Evolutionary conservation across 2,797 vertebrate species (phyloP).

Genomic region (Eutrigla gurnardus): DNA sequence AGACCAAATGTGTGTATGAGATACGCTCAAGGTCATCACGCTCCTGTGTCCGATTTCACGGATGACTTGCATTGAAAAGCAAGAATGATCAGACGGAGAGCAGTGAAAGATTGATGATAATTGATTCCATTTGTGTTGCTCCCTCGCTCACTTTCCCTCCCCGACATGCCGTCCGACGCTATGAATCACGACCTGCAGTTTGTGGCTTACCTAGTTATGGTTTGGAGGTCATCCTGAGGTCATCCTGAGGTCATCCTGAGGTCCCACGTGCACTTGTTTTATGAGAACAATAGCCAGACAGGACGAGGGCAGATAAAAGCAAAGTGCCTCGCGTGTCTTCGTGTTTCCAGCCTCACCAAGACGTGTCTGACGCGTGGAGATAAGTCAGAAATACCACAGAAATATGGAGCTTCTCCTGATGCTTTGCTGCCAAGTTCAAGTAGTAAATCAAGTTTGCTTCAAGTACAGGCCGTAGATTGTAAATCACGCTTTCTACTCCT

Average conservation of each 20-base stretch:
- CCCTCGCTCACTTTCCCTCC: neutral
- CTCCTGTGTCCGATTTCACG: too few species aligned
- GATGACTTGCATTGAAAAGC: conserved; percentile 3
- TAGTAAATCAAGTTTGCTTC: conserved; percentile 3
- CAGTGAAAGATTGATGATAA: conserved; percentile 36
- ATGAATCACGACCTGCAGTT: conserved; percentile 49
- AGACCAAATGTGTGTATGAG: too few species aligned
- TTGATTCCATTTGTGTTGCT: conserved; percentile 46
- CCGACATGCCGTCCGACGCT: conserved; percentile 22
- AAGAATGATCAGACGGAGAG: conserved; percentile 10
- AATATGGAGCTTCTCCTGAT: neutral
- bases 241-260: conserved; percentile 38
- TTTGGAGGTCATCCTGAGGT: conserved; percentile 40
- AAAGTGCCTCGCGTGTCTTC: conserved; percentile 3
- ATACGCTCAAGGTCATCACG: too few species aligned
- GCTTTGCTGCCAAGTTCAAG: conserved; percentile 18
- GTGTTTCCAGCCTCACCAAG: conserved; percentile 10
- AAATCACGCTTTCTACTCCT: neutral
- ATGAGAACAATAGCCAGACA: neutral
- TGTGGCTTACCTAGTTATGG: conserved; percentile 46
- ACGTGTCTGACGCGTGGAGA: neutral
- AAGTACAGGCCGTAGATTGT: neutral
- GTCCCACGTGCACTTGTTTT: conserved; percentile 16
- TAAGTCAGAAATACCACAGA: conserved; percentile 34
- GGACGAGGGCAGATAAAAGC: neutral